A percentile compares a stretch with the other conserved stretches of the same genome.
Evolutionary conservation across 2,113 vertebrate genomes (phyloP).

Genomic region (Petroica traversi): DNA sequence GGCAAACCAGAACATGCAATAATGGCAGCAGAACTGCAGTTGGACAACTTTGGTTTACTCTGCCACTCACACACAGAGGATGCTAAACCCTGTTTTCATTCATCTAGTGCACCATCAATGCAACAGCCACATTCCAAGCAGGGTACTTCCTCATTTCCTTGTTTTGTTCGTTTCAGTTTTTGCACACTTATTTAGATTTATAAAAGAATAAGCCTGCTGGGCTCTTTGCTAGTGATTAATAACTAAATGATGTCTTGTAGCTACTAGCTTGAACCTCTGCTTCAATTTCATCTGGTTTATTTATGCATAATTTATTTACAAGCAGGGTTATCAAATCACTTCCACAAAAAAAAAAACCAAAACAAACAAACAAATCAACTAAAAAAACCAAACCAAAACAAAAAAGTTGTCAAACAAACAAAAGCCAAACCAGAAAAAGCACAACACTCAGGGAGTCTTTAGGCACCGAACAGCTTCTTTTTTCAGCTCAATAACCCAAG

Average conservation of each 20-base stretch:
- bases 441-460: not conserved
- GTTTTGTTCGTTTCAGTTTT: not conserved
- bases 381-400: not conserved
- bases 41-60: not conserved
- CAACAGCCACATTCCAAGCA: not conserved
- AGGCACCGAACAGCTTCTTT: not conserved
- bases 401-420: not conserved
- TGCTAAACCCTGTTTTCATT: not conserved
- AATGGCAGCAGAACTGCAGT: accelerated
- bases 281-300: not conserved
- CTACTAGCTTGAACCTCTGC: not conserved
- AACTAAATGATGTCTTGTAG: not conserved
- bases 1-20: not conserved
- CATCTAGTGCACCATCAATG: not conserved
- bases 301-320: not conserved
- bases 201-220: not conserved
- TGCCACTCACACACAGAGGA: not conserved
- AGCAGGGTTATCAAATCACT: not conserved
- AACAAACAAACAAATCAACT: not conserved
- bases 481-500: not conserved
- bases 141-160: not conserved
- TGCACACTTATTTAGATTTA: not conserved
- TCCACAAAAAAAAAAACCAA: not conserved
- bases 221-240: not conserved
- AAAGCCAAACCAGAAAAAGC: not conserved